phyloP scores from a whole-genome alignment of 2,888 invertebrate genomes.

The Rhaphigaster nebulosa region DNA sequence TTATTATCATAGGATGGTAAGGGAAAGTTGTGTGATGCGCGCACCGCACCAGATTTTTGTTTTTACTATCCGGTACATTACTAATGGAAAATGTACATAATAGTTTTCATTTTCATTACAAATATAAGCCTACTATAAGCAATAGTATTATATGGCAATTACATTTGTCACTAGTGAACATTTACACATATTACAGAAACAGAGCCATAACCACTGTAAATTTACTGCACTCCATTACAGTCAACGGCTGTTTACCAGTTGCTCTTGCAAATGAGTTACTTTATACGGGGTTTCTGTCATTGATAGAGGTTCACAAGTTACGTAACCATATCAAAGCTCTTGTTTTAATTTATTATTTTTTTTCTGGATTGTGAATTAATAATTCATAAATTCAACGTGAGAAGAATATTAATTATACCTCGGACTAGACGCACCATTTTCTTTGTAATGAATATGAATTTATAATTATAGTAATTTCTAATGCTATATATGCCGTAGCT shows the following conservation, averaged over 20 bases:
- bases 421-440: not conserved
- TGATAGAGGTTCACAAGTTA: not conserved
- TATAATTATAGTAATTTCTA: not conserved
- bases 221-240: not conserved
- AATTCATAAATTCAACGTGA: constrained; percentile 7
- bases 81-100: not conserved
- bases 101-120: not conserved
- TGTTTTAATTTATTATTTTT: not conserved
- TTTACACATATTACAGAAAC: not conserved
- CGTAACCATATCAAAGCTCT: not conserved
- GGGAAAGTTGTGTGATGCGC: too few relatives aligned
- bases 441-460: not conserved
- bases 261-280: not conserved
- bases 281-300: not conserved
- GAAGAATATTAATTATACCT: not conserved
- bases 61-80: too few relatives aligned
- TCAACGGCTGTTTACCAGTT: not conserved
- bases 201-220: not conserved
- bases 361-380: not conserved
- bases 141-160: not conserved
- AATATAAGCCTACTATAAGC: not conserved
- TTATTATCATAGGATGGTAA: too few relatives aligned
- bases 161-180: not conserved
- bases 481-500: not conserved
- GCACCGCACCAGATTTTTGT: too few relatives aligned